These are phyloP conservation scores for Torymus texanus DNA, from an alignment of 2,888 invertebrate genomes.

Conservation along the genomic window DNA sequence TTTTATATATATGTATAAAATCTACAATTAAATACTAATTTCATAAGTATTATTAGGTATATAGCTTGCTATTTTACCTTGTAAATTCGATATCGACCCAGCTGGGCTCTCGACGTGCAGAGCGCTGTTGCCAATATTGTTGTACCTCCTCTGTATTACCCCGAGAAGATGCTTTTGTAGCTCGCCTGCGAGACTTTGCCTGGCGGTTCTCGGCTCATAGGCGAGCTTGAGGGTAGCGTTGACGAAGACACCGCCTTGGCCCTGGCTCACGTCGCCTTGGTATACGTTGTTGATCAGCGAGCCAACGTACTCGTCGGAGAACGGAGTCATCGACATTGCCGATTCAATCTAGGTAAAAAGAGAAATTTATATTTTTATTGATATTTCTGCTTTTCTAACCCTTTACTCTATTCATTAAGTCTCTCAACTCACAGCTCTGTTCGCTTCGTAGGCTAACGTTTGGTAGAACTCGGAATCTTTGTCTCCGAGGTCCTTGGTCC, in stretches of 20 bases:
- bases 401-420: no score
- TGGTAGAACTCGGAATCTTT: constrained; percentile 88
- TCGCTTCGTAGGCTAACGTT: constrained; percentile 88
- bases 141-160: constrained; percentile 87
- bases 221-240: constrained; percentile 87
- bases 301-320: constrained; percentile 90
- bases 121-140: constrained; percentile 91
- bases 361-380: no score
- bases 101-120: constrained; percentile 89
- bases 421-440: constrained; percentile 85
- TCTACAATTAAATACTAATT: no score
- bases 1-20: no score
- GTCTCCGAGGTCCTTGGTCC: constrained; percentile 85
- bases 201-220: constrained; percentile 76
- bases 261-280: constrained; percentile 81
- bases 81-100: constrained; percentile 85
- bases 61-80: constrained; percentile 76
- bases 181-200: constrained; percentile 81
- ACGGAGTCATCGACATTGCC: constrained; percentile 94
- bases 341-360: constrained; percentile 84
- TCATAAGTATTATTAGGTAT: not conserved
- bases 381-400: no score
- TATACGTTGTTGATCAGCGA: constrained; percentile 88
- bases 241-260: constrained; percentile 86
- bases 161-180: constrained; percentile 90